A percentile compares a stretch with the other conserved stretches of the same genome.
Conservation (phyloP, 2,888 invertebrate genomes). For the Linnaemya tessellans region DNA sequence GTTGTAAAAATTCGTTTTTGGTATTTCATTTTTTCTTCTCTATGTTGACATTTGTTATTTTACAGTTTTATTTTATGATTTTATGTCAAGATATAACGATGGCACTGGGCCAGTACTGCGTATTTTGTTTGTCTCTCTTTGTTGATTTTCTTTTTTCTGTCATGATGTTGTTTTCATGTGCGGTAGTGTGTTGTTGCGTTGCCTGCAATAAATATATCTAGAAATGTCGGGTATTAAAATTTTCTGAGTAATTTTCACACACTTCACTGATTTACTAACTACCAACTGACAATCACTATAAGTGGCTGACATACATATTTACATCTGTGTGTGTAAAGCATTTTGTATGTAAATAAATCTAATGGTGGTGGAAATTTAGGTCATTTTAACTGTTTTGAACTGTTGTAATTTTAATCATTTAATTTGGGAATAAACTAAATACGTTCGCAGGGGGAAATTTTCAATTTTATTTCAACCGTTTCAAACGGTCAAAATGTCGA, state of each 20-base stretch:
- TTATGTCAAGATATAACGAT: constrained; percentile 64
- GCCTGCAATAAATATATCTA: constrained; percentile 55
- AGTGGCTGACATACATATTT: background rate
- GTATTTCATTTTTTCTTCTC: background rate
- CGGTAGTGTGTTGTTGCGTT: background rate
- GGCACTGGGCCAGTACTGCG: constrained; percentile 68
- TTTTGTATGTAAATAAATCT: background rate
- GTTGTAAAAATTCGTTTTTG: constrained; percentile 19
- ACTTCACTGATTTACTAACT: constrained; percentile 6
- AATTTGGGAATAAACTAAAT: constrained; percentile 17
- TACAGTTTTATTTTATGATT: constrained; percentile 61
- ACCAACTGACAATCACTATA: background rate
- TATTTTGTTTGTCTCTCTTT: constrained; percentile 41
- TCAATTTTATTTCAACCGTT: background rate
- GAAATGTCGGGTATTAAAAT: constrained; percentile 37
- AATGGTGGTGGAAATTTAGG: constrained; percentile 46
- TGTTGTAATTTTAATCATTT: constrained; percentile 52
- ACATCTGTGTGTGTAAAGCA: constrained; percentile 1
- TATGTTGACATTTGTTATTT: constrained; percentile 51
- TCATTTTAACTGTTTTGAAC: constrained; percentile 51
- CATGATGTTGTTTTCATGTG: background rate
- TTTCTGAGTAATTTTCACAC: constrained; percentile 43
- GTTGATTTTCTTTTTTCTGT: background rate
- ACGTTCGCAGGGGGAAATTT: background rate
- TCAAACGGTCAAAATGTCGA: constrained; percentile 46